These are phyloP conservation scores for Prinia subflava DNA, from an alignment of 2,113 vertebrate genomes.

Conservation along the genomic window DNA sequence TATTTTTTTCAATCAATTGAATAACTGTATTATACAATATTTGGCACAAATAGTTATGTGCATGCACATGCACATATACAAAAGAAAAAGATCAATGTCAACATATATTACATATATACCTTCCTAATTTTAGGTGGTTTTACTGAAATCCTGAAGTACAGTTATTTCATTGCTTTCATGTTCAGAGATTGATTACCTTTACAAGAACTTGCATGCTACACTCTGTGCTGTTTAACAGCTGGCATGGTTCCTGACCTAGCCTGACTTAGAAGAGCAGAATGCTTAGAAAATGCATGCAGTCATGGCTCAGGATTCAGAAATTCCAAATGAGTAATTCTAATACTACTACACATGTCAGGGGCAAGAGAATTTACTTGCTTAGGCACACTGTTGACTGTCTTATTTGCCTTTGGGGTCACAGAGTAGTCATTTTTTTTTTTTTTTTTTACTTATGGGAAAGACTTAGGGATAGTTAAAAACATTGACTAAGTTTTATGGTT, in stretches of 20 bases:
- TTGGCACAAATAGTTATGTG: not conserved
- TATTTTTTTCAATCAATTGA: not conserved
- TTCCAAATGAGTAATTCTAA: not conserved
- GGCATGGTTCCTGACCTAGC: not conserved
- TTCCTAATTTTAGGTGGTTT: not conserved
- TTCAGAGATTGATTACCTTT: not conserved
- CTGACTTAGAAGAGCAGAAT: not conserved
- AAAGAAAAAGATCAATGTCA: not conserved
- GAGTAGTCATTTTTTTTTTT: no score
- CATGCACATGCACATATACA: not conserved
- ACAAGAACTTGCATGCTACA: not conserved
- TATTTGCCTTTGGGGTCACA: not conserved
- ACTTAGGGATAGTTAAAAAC: not conserved
- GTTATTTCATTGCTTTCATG: not conserved
- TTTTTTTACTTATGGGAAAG: not conserved
- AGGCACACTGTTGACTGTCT: not conserved
- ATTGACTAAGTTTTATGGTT: not conserved
- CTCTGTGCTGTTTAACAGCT: not conserved
- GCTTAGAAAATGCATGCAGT: not conserved
- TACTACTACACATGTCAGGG: accelerated
- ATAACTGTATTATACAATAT: not conserved
- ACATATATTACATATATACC: not conserved
- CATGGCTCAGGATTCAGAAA: not conserved
- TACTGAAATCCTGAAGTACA: not conserved
- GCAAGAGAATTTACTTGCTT: not conserved